These are phyloP conservation scores for Montipora cactus DNA, from an alignment of 64 coral and sea anemone genomes.

Conservation along the genomic window DNA sequence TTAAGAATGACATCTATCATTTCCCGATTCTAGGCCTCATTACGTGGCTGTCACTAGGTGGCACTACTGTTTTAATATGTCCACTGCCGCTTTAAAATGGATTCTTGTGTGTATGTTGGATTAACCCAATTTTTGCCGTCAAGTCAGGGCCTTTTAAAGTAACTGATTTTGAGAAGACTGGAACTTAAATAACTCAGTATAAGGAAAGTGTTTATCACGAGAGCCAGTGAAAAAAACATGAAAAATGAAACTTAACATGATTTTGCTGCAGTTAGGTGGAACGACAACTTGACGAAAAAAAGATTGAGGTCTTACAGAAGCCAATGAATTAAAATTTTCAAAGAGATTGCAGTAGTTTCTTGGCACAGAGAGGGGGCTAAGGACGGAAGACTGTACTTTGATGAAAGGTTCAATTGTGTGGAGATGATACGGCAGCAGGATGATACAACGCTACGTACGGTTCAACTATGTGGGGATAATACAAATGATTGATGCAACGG, in stretches of 20 bases:
- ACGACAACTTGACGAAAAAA: neutral
- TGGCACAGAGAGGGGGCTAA: neutral
- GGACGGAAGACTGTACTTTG: neutral
- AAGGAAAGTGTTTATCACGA: neutral
- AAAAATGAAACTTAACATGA: neutral
- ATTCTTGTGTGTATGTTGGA: too few species aligned
- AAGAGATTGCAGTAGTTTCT: neutral
- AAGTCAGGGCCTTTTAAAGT: neutral
- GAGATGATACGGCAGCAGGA: too few species aligned
- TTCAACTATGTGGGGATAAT: too few species aligned
- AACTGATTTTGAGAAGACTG: neutral
- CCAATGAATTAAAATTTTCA: too few species aligned
- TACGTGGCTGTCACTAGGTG: neutral
- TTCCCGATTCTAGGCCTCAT: neutral
- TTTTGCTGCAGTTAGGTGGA: neutral
- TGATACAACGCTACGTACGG: too few species aligned
- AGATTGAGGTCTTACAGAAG: too few species aligned
- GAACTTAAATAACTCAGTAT: neutral
- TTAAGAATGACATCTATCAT: neutral
- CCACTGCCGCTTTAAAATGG: neutral
- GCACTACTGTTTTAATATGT: neutral
- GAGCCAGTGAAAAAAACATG: neutral
- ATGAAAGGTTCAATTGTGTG: too few species aligned
- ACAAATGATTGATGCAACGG: too few species aligned
- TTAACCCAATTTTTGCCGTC: neutral